phyloP scores from a whole-genome alignment of 35 echinoderm and acorn worm species.

The Holothuria glaberrima region DNA sequence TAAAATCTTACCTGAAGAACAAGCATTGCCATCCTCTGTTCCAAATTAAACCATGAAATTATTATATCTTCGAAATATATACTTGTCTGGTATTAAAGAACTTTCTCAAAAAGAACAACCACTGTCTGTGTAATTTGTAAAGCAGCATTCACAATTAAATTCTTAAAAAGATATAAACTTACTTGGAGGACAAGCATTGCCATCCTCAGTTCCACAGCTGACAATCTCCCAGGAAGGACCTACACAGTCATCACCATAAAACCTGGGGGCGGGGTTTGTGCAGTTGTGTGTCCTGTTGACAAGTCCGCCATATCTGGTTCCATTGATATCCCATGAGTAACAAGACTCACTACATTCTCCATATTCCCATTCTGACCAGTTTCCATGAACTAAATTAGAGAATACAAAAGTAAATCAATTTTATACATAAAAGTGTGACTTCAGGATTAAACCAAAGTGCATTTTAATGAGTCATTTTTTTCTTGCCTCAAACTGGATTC shows the following conservation, averaged over 20 bases:
- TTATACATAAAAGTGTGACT: neutral
- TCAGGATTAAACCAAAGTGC: too few relatives aligned
- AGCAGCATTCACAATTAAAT: neutral
- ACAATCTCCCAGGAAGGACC: slow-evolving; percentile 66
- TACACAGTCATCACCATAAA: slow-evolving; percentile 69
- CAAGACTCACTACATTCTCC: slow-evolving; percentile 75
- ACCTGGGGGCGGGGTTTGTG: slow-evolving; percentile 67
- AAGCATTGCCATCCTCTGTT: too few relatives aligned
- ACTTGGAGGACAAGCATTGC: slow-evolving; percentile 80
- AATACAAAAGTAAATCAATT: neutral
- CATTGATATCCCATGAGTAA: slow-evolving; percentile 73
- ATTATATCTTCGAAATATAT: too few relatives aligned
- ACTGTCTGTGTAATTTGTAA: too few relatives aligned
- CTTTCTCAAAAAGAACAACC: too few relatives aligned
- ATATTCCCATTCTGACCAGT: slow-evolving; percentile 74
- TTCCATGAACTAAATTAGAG: slow-evolving; percentile 81
- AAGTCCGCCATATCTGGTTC: slow-evolving; percentile 67
- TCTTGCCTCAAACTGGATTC: too few relatives aligned
- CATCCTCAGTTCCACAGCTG: slow-evolving; percentile 79
- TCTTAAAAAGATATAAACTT: slow-evolving; percentile 23
- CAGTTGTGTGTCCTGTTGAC: slow-evolving; percentile 72
- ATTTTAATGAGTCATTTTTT: too few relatives aligned
- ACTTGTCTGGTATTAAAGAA: too few relatives aligned
- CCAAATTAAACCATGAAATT: too few relatives aligned
- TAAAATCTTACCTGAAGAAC: too few relatives aligned